A percentile compares a stretch with the other conserved stretches of the same genome.
These are phyloP conservation scores for Neomicropteryx cornuta DNA, from an alignment of 1,140 invertebrate species.

Conservation along the genomic window DNA sequence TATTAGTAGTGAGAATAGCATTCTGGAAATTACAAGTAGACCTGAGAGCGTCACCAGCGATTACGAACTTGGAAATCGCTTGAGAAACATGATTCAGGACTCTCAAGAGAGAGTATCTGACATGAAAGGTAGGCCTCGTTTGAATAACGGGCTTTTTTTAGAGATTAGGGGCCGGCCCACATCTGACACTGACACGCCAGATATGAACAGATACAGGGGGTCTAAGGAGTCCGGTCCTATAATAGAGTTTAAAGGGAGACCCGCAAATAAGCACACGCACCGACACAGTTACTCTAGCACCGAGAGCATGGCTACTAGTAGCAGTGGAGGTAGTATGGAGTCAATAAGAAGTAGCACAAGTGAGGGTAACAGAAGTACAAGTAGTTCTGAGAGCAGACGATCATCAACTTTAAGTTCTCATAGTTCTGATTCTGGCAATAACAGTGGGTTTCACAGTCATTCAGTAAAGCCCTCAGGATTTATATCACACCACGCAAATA, in stretches of 20 bases:
- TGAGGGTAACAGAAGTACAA: constrained; percentile 69
- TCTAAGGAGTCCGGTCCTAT: constrained; percentile 47
- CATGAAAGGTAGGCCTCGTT: constrained; percentile 48
- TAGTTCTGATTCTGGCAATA: constrained; percentile 64
- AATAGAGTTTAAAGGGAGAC: constrained; percentile 57
- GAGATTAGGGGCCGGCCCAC: constrained; percentile 57
- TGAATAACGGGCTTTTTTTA: constrained; percentile 50
- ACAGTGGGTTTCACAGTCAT: constrained; percentile 43
- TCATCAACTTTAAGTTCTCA: constrained; percentile 72
- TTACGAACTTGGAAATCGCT: constrained; percentile 31
- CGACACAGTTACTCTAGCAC: constrained; percentile 69
- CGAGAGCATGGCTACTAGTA: constrained; percentile 75
- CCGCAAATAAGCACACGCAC: constrained; percentile 38
- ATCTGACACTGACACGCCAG: constrained; percentile 42
- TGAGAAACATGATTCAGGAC: constrained; percentile 36
- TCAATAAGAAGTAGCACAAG: constrained; percentile 71
- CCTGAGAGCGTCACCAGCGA: constrained; percentile 32
- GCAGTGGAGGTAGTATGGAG: constrained; percentile 75
- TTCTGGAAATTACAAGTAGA: constrained; percentile 30
- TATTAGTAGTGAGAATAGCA: constrained; percentile 53
- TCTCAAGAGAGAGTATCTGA: constrained; percentile 38
- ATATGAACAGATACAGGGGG: constrained; percentile 38
- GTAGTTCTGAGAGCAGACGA: constrained; percentile 65
- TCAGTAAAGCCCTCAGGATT: constrained; percentile 50
- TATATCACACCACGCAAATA: constrained; percentile 52